Evolutionary conservation across 2,888 invertebrate genomes (phyloP), one percentile per base, ranked within the genome.

Genomic region (Villa cingulata): DNA sequence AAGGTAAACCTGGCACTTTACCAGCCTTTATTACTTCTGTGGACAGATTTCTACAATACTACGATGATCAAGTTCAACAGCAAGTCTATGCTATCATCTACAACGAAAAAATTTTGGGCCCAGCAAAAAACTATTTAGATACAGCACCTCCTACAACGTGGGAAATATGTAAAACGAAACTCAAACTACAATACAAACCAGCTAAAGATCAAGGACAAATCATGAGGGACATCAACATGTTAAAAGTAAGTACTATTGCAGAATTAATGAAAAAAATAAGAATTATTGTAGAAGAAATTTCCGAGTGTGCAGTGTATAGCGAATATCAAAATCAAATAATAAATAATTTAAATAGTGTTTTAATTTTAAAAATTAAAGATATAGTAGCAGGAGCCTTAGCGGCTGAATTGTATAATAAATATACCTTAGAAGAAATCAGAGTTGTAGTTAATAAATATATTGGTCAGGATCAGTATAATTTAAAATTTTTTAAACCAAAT

Each of bases 271-370:
- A 41, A 43, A 47, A 43, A 37, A 41, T 47, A 37, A 43, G 37
- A 43, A 20, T 37, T 32, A 41, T 50, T 50, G 45, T 45, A 4
- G 40, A 32, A 32, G 20, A 43, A 39, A 45, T 45, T 23, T 41
- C 44, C 18, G 50, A 50, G 45, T 48, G 50, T 42, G 45, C 50
- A 47, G 16, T 43, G 6, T 48, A 47, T 37, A 47, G 44, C 43
- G 32, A 44, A 34, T 43, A 50, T 29, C 38, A 42, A 19, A 40
- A 27, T 37, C 29, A 50, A 23, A 48, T 42, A 20, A 37, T 36
- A 41, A 40, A 29, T 36, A 44, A 45, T 34, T 39, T 48, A 14
- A 45, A 40, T 37, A 50, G 48, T 45, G 37, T 45, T 17, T 20
- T 50, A 48, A 41, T 50, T 36, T 44, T 43, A 23, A 48, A 20